These are phyloP conservation scores for Cephus sareptanus DNA, from an alignment of 2,888 invertebrate species.

Conservation along the genomic window DNA sequence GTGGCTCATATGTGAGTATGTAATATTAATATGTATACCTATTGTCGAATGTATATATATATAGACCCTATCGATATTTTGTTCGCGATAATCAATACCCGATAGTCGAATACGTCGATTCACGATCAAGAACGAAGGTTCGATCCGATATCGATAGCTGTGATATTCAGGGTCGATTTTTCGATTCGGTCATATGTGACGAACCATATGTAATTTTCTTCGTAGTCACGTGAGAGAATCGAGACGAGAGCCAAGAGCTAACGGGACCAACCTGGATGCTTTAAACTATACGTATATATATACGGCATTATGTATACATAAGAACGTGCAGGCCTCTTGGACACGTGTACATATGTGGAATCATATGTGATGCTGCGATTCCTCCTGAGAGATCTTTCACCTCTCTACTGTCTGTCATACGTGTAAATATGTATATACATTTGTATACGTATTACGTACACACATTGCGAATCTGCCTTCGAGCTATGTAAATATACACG, in stretches of 20 bases:
- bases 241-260: slow-evolving; percentile 57
- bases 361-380: neutral
- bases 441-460: neutral
- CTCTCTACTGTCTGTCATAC: neutral
- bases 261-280: slow-evolving; percentile 50
- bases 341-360: neutral
- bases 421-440: no score
- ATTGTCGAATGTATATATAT: neutral
- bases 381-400: neutral
- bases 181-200: slow-evolving; percentile 10
- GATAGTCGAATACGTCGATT: neutral
- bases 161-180: slow-evolving; percentile 19
- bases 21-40: neutral
- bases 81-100: neutral
- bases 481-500: neutral
- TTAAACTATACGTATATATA: neutral
- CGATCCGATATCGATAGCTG: slow-evolving; percentile 8
- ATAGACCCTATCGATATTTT: neutral
- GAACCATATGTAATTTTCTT: slow-evolving; percentile 22
- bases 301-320: neutral
- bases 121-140: neutral
- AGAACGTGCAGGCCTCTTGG: slow-evolving; percentile 4
- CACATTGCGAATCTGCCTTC: neutral
- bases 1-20: neutral
- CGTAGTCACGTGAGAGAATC: slow-evolving; percentile 30